Base-by-base conservation (phyloP, 2,888 invertebrate genomes). In the Cosmopolites sordidus region DNA sequence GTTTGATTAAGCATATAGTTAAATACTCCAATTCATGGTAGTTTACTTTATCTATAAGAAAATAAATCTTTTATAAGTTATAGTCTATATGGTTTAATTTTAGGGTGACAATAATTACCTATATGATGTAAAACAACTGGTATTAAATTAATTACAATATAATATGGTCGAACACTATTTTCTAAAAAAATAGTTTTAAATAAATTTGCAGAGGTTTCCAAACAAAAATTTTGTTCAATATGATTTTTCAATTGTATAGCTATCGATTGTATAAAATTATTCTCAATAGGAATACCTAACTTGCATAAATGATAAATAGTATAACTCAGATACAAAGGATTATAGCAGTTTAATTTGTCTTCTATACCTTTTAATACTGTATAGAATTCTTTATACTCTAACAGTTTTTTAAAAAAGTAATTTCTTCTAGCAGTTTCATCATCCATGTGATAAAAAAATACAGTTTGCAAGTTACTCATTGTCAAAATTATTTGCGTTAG, bases 271-370 rank as follows among this genome's bases (percentile, higher is more conserved):
- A 78, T 61, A 1, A 69, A 58, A 1, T 58, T 44, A 43, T 73
- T 63, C 29, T 68, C 63, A 30, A 72, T 62, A 6, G 66, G 58
- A 4, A 79, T 58, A 2, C 75, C 77, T 59, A 80, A 69, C 65
- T 77, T 76, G 39, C 70, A 73, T 42, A 80, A 66, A 59, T 78
- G 78, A 14, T 78, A 65, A 17, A 77, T 67, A 46, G 72, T 67
- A 55, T 73, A 75, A 56, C 76, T 75, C 29, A 76, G 60, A 27
- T 73, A 72, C 29, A 75, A 66, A 1, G 66, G 41, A 57, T 73
- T 67, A 64, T 78, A 73, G 2, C 65, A 29, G 4, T 60, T 16
- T 17, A 72, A 56, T 14, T 70, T 66, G 2, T 65, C 38, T 4
- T 65, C 62, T 11, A 79, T 62, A 2, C 9, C 38, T 18, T 50